Percentiles rank a stretch among this genome's conserved stretches.
Evolutionary conservation across 1,140 invertebrate species (phyloP).

Genomic region (Magallana ariakensis): DNA sequence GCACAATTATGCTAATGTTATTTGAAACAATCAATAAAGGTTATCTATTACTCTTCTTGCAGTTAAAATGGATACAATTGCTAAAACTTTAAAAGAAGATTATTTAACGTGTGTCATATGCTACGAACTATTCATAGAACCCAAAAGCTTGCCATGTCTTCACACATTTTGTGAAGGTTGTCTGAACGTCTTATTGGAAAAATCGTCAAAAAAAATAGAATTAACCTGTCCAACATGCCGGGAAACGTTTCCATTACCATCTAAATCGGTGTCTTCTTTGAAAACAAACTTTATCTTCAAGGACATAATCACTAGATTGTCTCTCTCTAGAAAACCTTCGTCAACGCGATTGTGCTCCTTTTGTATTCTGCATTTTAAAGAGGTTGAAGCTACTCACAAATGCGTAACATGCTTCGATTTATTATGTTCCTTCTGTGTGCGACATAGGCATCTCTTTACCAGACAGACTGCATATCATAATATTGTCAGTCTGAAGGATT

Average conservation of each 20-base stretch:
- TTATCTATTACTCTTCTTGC: neutral
- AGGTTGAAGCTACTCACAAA: neutral
- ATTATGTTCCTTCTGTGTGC: neutral
- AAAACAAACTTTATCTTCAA: constrained; percentile 2
- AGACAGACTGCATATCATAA: neutral
- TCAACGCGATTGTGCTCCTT: neutral
- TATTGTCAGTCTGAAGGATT: neutral
- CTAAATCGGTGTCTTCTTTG: neutral
- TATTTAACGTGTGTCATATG: neutral
- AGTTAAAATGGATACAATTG: neutral
- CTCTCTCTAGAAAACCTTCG: neutral
- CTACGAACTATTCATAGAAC: neutral
- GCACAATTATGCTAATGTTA: no score
- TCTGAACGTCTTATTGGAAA: neutral
- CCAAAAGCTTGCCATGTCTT: neutral
- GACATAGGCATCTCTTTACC: neutral
- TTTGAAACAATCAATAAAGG: no score
- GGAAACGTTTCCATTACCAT: neutral
- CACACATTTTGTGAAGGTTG: neutral
- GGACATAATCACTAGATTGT: neutral
- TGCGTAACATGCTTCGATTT: neutral
- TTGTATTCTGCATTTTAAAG: neutral
- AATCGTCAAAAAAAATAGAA: neutral
- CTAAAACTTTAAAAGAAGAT: neutral
- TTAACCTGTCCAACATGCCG: neutral